Percentiles rank a stretch among this genome's conserved stretches.
phyloP scores from a whole-genome alignment of 2,888 invertebrate genomes.

The Monoplex corrugatus region DNA sequence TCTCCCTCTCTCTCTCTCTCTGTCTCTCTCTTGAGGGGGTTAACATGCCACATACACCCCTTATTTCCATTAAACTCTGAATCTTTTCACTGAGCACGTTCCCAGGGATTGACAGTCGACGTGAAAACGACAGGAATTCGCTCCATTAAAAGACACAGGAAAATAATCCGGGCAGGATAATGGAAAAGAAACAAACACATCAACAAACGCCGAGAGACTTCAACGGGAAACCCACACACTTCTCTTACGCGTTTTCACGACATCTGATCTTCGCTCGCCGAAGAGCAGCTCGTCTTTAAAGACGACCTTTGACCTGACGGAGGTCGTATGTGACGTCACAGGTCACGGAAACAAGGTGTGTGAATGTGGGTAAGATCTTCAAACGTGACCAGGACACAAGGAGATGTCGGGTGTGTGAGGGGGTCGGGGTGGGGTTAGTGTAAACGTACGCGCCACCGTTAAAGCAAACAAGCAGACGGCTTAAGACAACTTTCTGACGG shows the following conservation, averaged over 20 bases:
- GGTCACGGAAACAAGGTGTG: background rate
- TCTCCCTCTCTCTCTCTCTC: too few species aligned
- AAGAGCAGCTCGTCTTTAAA: constrained; percentile 8
- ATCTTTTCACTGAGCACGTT: too few species aligned
- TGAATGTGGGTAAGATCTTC: background rate
- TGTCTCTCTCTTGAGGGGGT: too few species aligned
- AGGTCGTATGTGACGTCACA: constrained; percentile 1
- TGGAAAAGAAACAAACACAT: constrained; percentile 16
- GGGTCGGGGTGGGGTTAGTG: background rate
- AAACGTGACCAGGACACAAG: constrained; percentile 10
- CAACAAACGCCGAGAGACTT: background rate
- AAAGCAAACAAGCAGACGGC: background rate
- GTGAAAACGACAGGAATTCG: background rate
- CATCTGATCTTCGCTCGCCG: background rate
- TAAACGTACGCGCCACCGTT: background rate
- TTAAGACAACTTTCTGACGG: background rate
- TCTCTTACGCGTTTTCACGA: background rate
- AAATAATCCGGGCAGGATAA: background rate
- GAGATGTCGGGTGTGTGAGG: background rate
- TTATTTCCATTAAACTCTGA: too few species aligned
- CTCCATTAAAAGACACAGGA: background rate
- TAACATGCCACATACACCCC: too few species aligned
- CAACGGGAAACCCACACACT: background rate
- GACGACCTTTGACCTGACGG: background rate
- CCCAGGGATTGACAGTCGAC: too few species aligned